These are phyloP conservation scores for Acrocephalus arundinaceus DNA, from an alignment of 2,113 vertebrate species.

Conservation along the genomic window DNA sequence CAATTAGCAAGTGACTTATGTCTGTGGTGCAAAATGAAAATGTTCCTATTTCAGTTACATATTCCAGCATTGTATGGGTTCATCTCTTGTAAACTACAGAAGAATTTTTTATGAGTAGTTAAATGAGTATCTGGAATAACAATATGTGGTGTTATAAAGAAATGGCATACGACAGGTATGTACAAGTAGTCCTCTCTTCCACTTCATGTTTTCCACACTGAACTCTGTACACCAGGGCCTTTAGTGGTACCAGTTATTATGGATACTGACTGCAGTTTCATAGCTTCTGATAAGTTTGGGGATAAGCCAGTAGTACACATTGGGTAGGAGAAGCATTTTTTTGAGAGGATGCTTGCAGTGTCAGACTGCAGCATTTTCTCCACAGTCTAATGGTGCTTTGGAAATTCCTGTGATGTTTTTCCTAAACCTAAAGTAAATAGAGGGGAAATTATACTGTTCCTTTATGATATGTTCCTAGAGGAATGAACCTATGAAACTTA, in stretches of 20 bases:
- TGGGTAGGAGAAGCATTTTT: background rate
- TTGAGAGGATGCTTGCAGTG: background rate
- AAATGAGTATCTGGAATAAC: background rate
- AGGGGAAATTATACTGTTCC: background rate
- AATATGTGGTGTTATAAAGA: background rate
- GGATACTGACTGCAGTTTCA: background rate
- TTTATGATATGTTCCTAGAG: background rate
- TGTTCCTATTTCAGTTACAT: background rate
- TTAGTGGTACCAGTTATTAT: background rate
- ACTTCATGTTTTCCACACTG: background rate
- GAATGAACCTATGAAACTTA: background rate
- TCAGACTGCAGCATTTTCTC: background rate
- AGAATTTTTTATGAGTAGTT: background rate
- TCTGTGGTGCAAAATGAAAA: constrained; percentile 15
- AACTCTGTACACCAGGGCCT: background rate
- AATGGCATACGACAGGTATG: background rate
- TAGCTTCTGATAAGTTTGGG: background rate
- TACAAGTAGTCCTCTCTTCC: background rate
- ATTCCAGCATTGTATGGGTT: background rate
- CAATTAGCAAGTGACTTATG: constrained; percentile 61
- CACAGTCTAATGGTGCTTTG: background rate
- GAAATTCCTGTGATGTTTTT: background rate
- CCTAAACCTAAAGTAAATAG: background rate
- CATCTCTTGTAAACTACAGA: background rate
- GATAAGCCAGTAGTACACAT: background rate